Evolutionary conservation across 2,113 vertebrate genomes (phyloP).

Genomic region (Pygathrix nemaeus): DNA sequence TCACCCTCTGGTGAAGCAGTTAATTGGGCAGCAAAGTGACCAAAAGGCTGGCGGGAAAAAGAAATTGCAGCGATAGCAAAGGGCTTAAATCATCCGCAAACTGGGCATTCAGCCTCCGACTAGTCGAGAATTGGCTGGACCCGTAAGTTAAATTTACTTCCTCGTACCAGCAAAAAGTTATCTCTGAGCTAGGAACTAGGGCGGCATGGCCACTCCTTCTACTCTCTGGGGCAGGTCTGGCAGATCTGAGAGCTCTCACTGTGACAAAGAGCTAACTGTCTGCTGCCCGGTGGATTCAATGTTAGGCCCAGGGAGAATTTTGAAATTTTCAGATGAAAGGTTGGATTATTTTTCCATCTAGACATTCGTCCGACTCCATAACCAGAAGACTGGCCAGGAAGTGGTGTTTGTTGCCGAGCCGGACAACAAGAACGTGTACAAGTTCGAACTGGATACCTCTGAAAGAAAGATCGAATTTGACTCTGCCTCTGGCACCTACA

Average conservation of each 20-base stretch:
- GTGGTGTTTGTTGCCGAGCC: constrained; percentile 99
- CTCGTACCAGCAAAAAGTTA: neutral
- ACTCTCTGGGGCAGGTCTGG: neutral
- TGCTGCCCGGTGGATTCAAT: neutral
- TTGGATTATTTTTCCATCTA: constrained; percentile 74
- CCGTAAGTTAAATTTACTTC: constrained; percentile 37
- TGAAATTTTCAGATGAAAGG: neutral
- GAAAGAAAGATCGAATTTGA: constrained; percentile 96
- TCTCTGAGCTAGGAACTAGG: neutral
- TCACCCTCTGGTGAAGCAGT: constrained; percentile 69
- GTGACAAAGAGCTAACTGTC: neutral
- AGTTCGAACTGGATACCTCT: constrained; percentile 96
- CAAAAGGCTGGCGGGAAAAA: constrained; percentile 64
- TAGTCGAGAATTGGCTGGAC: neutral
- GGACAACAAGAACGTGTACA: constrained; percentile 95
- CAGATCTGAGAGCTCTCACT: neutral
- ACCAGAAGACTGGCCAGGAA: constrained; percentile 98
- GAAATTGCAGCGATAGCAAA: constrained; percentile 46
- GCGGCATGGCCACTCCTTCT: neutral
- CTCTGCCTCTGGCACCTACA: constrained; percentile 96
- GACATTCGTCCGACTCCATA: constrained; percentile 98
- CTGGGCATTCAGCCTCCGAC: constrained; percentile 30
- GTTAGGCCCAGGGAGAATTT: neutral
- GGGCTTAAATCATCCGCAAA: constrained; percentile 66
- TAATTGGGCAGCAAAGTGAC: constrained; percentile 68